These are phyloP conservation scores for Phortica okadai DNA, from an alignment of 2,888 invertebrate genomes.

Conservation along the genomic window DNA sequence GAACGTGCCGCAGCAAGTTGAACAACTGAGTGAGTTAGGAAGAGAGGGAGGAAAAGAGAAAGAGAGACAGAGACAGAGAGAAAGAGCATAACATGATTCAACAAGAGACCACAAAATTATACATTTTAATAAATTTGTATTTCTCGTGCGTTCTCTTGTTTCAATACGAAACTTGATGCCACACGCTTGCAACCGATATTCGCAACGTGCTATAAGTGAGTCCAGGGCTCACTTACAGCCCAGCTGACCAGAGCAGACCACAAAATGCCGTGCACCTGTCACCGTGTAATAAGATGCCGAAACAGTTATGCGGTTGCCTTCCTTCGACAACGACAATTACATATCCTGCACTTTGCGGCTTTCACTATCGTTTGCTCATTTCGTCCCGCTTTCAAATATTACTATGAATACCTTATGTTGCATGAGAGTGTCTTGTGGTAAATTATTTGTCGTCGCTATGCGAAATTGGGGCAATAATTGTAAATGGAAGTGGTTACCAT, in stretches of 20 bases:
- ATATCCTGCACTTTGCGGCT: neutral
- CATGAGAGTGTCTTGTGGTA: neutral
- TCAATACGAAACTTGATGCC: neutral
- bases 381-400: neutral
- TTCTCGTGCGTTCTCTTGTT: neutral
- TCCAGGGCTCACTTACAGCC: neutral
- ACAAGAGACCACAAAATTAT: too few species aligned
- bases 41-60: neutral
- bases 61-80: too few species aligned
- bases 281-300: slow-evolving; percentile 69
- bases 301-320: slow-evolving; percentile 66
- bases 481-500: neutral
- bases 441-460: neutral
- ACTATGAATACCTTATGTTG: neutral
- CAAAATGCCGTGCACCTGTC: slow-evolving; percentile 70
- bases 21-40: neutral
- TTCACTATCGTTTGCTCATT: neutral
- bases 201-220: neutral
- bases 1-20: slow-evolving; percentile 11
- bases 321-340: neutral
- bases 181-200: neutral
- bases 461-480: neutral
- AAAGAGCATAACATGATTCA: too few species aligned
- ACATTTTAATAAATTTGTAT: neutral
- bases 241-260: slow-evolving; percentile 52